A percentile compares a stretch with the other conserved stretches of the same genome.
phyloP scores from a whole-genome alignment of 2,888 invertebrate genomes.

The Amorpha juglandis region DNA sequence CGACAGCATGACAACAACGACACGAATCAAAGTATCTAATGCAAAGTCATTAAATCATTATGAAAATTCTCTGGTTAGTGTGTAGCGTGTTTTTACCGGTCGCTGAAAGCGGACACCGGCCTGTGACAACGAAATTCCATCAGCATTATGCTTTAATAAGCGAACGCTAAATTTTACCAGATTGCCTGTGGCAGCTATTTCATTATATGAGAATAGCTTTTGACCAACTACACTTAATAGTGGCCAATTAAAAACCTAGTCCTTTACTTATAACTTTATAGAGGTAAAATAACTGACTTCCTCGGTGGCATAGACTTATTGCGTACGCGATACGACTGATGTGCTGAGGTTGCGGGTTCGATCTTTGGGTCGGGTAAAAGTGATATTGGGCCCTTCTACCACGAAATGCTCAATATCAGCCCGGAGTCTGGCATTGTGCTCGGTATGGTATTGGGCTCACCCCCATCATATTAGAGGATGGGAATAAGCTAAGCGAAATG shows the following conservation, averaged over 20 bases:
- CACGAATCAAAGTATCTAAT: constrained; percentile 26
- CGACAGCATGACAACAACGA: not conserved
- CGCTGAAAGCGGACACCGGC: constrained; percentile 41
- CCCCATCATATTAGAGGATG: too few species aligned
- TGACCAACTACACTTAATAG: constrained; percentile 35
- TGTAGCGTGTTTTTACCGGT: not conserved
- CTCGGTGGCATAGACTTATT: too few species aligned
- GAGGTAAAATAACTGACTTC: too few species aligned
- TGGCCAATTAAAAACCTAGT: constrained; percentile 30
- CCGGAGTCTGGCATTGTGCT: too few species aligned
- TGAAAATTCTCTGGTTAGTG: constrained; percentile 43
- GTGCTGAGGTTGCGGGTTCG: too few species aligned
- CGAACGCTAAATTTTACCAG: constrained; percentile 61
- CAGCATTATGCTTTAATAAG: constrained; percentile 71
- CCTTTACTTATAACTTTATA: too few species aligned
- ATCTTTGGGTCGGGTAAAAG: too few species aligned
- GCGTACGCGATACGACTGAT: too few species aligned
- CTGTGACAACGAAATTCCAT: constrained; percentile 70
- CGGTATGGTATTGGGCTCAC: too few species aligned
- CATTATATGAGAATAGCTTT: constrained; percentile 54
- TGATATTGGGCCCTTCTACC: too few species aligned
- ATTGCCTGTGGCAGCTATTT: constrained; percentile 58
- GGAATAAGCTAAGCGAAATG: too few species aligned
- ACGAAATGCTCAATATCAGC: too few species aligned
- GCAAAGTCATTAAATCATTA: constrained; percentile 37